These are phyloP conservation scores for Colletes collaris DNA, from an alignment of 2,888 invertebrate genomes.

Conservation along the genomic window DNA sequence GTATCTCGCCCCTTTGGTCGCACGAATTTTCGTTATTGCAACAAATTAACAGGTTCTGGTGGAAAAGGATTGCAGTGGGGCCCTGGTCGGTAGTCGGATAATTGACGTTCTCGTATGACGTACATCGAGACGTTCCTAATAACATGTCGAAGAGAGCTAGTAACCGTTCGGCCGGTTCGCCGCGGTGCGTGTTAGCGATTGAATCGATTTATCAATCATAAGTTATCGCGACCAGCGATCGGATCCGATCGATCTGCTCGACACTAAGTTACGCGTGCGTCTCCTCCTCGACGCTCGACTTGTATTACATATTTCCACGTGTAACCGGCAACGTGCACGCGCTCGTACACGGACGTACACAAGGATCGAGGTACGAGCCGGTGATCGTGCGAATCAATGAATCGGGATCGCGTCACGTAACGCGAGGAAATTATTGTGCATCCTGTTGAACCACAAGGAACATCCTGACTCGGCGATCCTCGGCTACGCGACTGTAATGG, in stretches of 20 bases:
- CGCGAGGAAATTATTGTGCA: slow-evolving; percentile 56
- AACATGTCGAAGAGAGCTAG: slow-evolving; percentile 50
- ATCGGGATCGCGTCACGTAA: slow-evolving; percentile 58
- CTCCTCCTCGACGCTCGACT: slow-evolving; percentile 23
- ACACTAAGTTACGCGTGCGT: slow-evolving; percentile 53
- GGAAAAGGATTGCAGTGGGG: slow-evolving; percentile 8
- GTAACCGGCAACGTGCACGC: slow-evolving; percentile 7
- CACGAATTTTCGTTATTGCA: slow-evolving; percentile 40
- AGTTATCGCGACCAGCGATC: slow-evolving; percentile 62
- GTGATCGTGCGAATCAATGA: slow-evolving; percentile 53
- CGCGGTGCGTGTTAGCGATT: slow-evolving; percentile 51
- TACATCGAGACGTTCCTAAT: slow-evolving; percentile 47
- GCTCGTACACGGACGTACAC: background rate
- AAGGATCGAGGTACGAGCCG: background rate
- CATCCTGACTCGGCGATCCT: slow-evolving; percentile 6
- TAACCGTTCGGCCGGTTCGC: slow-evolving; percentile 31
- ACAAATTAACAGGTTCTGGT: slow-evolving; percentile 42
- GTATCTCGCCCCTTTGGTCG: background rate
- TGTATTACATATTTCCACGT: slow-evolving; percentile 42
- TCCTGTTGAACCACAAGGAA: slow-evolving; percentile 31
- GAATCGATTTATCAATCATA: slow-evolving; percentile 68
- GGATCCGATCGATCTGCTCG: slow-evolving; percentile 49
- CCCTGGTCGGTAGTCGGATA: slow-evolving; percentile 47
- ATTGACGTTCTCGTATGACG: slow-evolving; percentile 58
- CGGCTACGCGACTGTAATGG: slow-evolving; percentile 22